A percentile compares a stretch with the other conserved stretches of the same genome.
phyloP scores from a whole-genome alignment of 2,113 vertebrate species.

The Pogonocichla stellata region DNA sequence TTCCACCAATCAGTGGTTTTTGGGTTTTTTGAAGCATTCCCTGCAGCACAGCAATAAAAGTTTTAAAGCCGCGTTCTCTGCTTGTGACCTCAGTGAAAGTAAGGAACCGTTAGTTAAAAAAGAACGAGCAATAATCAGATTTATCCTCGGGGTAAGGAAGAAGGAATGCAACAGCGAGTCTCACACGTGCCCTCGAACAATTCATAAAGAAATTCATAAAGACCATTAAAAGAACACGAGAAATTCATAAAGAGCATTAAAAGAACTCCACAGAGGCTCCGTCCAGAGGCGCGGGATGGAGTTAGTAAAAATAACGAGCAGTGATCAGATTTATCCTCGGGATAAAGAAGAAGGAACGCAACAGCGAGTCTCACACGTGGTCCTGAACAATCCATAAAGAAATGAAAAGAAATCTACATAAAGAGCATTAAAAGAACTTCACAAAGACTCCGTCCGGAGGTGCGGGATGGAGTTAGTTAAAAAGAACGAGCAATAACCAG shows the following conservation, averaged over 20 bases:
- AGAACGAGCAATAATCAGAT: neutral
- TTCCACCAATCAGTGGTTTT: neutral
- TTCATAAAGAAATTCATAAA: fast-evolving
- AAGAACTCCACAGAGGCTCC: neutral
- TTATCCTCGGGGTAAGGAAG: neutral
- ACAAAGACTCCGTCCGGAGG: fast-evolving
- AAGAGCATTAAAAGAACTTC: neutral
- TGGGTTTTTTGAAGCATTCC: neutral
- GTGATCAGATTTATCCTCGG: too few relatives aligned
- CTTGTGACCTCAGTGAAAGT: neutral
- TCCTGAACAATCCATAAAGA: too few relatives aligned
- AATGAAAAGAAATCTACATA: too few relatives aligned
- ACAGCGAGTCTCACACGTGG: too few relatives aligned
- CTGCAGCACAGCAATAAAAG: neutral
- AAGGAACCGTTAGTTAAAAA: neutral
- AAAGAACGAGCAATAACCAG: too few relatives aligned
- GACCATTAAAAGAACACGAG: too few relatives aligned
- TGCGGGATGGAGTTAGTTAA: fast-evolving
- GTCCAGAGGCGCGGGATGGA: fast-evolving
- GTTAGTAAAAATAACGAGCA: too few relatives aligned
- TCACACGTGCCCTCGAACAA: neutral
- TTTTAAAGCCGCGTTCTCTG: neutral
- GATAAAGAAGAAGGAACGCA: too few relatives aligned
- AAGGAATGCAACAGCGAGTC: fast-evolving
- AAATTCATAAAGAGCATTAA: fast-evolving